A percentile compares a stretch with the other conserved stretches of the same genome.
phyloP scores from a whole-genome alignment of 37 sponge, comb jelly and placozoan species.

The Spongilla lacustris region DNA sequence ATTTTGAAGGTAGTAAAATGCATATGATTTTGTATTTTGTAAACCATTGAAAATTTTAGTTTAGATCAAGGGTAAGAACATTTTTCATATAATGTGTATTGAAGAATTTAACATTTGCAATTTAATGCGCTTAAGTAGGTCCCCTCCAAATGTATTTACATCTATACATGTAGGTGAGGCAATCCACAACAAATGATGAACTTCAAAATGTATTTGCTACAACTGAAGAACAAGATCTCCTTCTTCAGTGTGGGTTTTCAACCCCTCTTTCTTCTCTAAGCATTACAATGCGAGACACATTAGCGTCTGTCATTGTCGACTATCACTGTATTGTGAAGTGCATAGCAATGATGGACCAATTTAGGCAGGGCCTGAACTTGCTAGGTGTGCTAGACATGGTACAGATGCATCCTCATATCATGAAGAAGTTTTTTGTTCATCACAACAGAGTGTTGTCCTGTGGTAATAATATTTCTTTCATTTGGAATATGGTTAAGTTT shows the following conservation, averaged over 20 bases:
- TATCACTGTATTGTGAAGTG: background rate
- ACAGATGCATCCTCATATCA: slow-evolving; percentile 10
- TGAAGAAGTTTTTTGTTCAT: slow-evolving; percentile 28
- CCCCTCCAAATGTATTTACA: slow-evolving; percentile 1
- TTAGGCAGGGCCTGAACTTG: slow-evolving; percentile 18
- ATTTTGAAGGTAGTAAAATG: slow-evolving; percentile 1
- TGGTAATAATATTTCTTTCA: background rate
- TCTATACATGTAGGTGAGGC: background rate
- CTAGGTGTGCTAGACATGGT: slow-evolving; percentile 11
- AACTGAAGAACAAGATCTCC: slow-evolving; percentile 1
- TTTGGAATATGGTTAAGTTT: too few species aligned
- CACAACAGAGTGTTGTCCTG: background rate
- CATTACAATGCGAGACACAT: slow-evolving; percentile 1
- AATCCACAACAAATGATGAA: background rate
- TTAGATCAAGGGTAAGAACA: background rate
- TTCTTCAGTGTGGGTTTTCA: background rate
- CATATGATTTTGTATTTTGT: slow-evolving; percentile 1
- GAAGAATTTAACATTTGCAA: slow-evolving; percentile 1
- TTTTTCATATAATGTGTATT: slow-evolving; percentile 1
- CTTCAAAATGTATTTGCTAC: slow-evolving; percentile 1
- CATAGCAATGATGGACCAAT: slow-evolving; percentile 24
- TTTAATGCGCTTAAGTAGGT: background rate
- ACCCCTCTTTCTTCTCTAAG: background rate
- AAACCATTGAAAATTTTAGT: background rate
- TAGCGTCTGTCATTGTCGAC: background rate